A percentile compares a stretch with the other conserved stretches of the same genome.
Conservation (phyloP, 1,140 invertebrate species). For the Delia radicum region DNA sequence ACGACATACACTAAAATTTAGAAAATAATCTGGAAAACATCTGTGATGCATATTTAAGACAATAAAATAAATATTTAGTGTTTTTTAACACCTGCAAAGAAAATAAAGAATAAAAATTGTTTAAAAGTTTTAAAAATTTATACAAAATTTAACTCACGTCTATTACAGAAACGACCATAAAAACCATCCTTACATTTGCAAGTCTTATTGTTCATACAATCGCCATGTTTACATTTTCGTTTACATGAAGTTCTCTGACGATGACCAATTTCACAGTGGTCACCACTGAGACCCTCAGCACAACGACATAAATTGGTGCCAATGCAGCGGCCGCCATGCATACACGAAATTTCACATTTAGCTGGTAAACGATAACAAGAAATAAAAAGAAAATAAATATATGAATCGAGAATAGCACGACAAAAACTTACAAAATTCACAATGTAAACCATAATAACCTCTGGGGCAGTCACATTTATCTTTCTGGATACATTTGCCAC, state of each 20-base stretch:
- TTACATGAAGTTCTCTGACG: constrained; percentile 69
- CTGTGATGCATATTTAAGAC: neutral
- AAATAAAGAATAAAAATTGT: neutral
- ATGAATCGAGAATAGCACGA: no score
- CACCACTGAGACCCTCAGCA: constrained; percentile 72
- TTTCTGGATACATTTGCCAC: constrained; percentile 92
- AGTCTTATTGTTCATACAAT: constrained; percentile 69
- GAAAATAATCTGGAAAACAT: neutral
- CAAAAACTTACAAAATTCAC: constrained; percentile 84
- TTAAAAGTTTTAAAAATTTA: neutral
- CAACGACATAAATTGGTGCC: constrained; percentile 83
- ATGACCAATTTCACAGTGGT: constrained; percentile 83
- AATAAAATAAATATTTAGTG: neutral
- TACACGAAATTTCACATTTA: constrained; percentile 84
- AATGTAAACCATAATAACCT: constrained; percentile 83
- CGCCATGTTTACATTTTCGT: constrained; percentile 71
- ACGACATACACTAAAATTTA: neutral
- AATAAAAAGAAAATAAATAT: neutral
- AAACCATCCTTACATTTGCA: constrained; percentile 58
- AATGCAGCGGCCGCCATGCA: constrained; percentile 81
- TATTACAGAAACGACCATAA: constrained; percentile 44
- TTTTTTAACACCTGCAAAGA: constrained; percentile 27
- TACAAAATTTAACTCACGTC: constrained; percentile 42
- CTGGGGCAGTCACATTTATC: constrained; percentile 87
- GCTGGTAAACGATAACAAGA: constrained; percentile 58